A percentile compares a stretch with the other conserved stretches of the same genome.
Evolutionary conservation across 2,113 vertebrate genomes (phyloP).

Genomic region (Onychostoma macrolepis): DNA sequence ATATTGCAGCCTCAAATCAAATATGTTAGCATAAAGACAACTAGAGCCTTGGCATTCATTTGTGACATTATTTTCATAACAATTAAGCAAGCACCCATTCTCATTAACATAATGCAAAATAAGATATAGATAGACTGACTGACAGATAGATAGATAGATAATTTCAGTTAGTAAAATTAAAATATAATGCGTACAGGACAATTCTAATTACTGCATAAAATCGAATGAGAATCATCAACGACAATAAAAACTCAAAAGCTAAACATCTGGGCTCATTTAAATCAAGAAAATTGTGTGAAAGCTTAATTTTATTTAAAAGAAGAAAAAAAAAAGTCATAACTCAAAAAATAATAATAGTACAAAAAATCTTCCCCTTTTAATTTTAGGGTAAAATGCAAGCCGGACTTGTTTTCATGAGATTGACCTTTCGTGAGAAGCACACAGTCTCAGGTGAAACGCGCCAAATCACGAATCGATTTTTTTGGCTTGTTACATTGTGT

Average conservation of each 20-base stretch:
- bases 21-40: neutral
- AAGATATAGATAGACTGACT: neutral
- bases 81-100: neutral
- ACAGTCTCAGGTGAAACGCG: neutral
- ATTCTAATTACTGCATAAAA: neutral
- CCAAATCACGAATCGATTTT: neutral
- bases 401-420: neutral
- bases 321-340: neutral
- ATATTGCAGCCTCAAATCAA: neutral
- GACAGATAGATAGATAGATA: no score
- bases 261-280: neutral
- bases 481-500: neutral
- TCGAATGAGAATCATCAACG: neutral
- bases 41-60: neutral
- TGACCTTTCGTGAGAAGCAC: neutral
- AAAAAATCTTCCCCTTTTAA: neutral
- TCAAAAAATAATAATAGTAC: neutral
- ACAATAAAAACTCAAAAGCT: neutral
- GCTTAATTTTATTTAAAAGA: neutral
- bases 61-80: neutral
- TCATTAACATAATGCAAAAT: neutral
- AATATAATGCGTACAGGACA: neutral
- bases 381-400: neutral
- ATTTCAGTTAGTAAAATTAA: neutral
- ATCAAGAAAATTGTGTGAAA: neutral